A percentile compares a stretch with the other conserved stretches of the same genome.
Evolutionary conservation across 1,140 invertebrate genomes (phyloP).

Genomic region (Penaeus indicus): DNA sequence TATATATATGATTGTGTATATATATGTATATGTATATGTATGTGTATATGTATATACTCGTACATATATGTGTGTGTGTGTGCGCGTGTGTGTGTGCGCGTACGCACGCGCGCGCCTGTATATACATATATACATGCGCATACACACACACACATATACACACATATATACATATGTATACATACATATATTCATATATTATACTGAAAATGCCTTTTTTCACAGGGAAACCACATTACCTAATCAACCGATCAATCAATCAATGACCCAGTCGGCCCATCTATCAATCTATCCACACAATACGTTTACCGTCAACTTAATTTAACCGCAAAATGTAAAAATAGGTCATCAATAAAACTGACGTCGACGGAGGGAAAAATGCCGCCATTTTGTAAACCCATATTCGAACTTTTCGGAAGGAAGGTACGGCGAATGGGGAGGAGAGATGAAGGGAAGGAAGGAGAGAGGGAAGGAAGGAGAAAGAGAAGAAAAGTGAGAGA

Average conservation of each 20-base stretch:
- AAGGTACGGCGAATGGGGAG: no score
- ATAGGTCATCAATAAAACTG: background rate
- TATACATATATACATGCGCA: slow-evolving; percentile 21
- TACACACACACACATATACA: slow-evolving; percentile 47
- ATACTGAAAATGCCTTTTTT: background rate
- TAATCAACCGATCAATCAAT: no score
- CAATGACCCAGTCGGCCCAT: no score
- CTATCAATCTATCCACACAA: background rate
- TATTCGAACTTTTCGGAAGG: no score
- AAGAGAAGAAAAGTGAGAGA: background rate
- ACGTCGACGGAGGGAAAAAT: no score
- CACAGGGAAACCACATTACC: no score
- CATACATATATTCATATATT: slow-evolving; percentile 1
- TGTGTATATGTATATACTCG: no score
- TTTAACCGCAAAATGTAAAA: background rate
- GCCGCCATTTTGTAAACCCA: no score
- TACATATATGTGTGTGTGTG: background rate
- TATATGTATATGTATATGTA: no score
- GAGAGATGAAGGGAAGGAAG: no score
- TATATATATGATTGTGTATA: no score
- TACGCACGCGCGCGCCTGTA: background rate
- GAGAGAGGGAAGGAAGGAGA: background rate
- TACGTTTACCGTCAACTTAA: background rate
- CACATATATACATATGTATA: slow-evolving; percentile 18
- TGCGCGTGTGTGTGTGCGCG: slow-evolving; percentile 15